Evolutionary conservation across 2,797 vertebrate genomes (phyloP).

Genomic region (Sebastes hubbsi): DNA sequence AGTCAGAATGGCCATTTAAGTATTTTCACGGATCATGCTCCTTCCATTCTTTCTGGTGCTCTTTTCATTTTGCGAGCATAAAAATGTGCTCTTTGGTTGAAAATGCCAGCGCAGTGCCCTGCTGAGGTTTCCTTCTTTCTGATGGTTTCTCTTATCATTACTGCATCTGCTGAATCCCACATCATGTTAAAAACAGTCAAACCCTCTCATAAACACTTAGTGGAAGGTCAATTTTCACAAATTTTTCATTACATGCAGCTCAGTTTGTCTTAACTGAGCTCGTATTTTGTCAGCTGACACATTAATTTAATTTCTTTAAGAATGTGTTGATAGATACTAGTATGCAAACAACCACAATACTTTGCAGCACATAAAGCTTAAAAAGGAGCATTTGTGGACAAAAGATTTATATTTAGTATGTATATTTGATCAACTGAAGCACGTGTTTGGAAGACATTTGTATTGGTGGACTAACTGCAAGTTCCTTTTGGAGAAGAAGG

Average conservation of each 20-base stretch:
- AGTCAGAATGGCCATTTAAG: constrained; percentile 37
- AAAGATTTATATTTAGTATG: not conserved
- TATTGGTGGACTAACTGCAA: not conserved
- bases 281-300: constrained; percentile 15
- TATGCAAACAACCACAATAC: not conserved
- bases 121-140: constrained; percentile 64
- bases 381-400: not conserved
- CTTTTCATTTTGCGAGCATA: constrained; percentile 23
- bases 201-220: constrained; percentile 34
- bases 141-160: constrained; percentile 42
- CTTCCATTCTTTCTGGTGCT: constrained; percentile 7
- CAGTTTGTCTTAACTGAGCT: constrained; percentile 1
- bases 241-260: constrained; percentile 22
- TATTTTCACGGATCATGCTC: constrained; percentile 50
- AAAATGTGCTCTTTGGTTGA: constrained; percentile 58
- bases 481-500: not conserved
- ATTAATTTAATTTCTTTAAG: not conserved
- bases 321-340: not conserved
- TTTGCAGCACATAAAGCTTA: not conserved
- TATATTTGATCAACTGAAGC: not conserved
- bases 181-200: constrained; percentile 46
- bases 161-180: constrained; percentile 44
- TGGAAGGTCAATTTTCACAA: constrained; percentile 25
- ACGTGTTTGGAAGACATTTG: not conserved
- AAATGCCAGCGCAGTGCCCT: constrained; percentile 69